Percentiles rank a stretch among this genome's conserved stretches.
These are phyloP conservation scores for Muscicapa comitata DNA, from an alignment of 2,797 vertebrate genomes.

Conservation along the genomic window DNA sequence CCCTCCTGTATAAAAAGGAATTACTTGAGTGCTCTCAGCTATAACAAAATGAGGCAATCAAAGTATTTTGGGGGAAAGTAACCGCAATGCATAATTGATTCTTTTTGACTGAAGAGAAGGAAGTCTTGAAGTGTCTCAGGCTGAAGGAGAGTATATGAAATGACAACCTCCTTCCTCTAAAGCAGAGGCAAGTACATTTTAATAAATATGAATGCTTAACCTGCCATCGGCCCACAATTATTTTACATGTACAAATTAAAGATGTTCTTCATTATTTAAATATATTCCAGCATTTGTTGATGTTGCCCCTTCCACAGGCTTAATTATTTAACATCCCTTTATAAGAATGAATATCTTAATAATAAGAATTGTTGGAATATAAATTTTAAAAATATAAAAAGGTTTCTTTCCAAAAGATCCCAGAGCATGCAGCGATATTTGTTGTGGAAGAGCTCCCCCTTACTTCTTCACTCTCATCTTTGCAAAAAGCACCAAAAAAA, in stretches of 20 bases:
- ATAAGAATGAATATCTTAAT: constrained; percentile 78
- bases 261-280: constrained; percentile 77
- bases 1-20: constrained; percentile 29
- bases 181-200: constrained; percentile 43
- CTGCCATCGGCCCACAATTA: constrained; percentile 59
- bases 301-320: constrained; percentile 61
- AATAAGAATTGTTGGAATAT: constrained; percentile 51
- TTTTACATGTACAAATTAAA: constrained; percentile 69
- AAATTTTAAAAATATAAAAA: neutral
- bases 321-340: constrained; percentile 74
- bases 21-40: constrained; percentile 47
- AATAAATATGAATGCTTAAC: constrained; percentile 60
- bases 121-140: constrained; percentile 65
- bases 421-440: constrained; percentile 59
- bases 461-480: constrained; percentile 70
- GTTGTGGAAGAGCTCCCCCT: constrained; percentile 83
- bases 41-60: constrained; percentile 65
- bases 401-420: constrained; percentile 65
- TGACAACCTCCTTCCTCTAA: constrained; percentile 36
- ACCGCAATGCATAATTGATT: constrained; percentile 65
- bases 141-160: constrained; percentile 31
- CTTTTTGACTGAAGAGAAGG: constrained; percentile 60
- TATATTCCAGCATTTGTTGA: constrained; percentile 74
- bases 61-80: constrained; percentile 63
- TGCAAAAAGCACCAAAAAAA: constrained; percentile 44